phyloP scores from a whole-genome alignment of 30 jellyfish, hydroid and myxozoan genomes.

The Nemopilema nomurai region DNA sequence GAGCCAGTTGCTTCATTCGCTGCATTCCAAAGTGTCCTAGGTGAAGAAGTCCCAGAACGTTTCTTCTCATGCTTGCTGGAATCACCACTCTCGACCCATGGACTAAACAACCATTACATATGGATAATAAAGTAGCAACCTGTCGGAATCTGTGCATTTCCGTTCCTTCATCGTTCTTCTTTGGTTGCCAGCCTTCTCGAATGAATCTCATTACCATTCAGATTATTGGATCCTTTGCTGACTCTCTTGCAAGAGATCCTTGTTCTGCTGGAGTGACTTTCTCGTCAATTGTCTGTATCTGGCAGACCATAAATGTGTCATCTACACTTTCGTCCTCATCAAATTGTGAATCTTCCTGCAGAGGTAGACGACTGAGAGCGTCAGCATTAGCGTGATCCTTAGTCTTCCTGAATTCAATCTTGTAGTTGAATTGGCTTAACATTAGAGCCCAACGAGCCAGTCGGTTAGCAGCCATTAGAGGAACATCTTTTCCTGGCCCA shows the following conservation, averaged over 20 bases:
- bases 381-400: slow-evolving; percentile 42
- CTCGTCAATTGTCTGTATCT: neutral
- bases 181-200: slow-evolving; percentile 21
- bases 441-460: slow-evolving; percentile 9
- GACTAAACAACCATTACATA: slow-evolving; percentile 20
- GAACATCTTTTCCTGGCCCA: neutral
- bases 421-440: slow-evolving; percentile 29
- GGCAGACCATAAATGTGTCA: slow-evolving; percentile 1
- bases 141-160: slow-evolving; percentile 18
- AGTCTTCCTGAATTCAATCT: slow-evolving; percentile 17
- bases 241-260: slow-evolving; percentile 22
- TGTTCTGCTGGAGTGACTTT: slow-evolving; percentile 9
- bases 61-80: slow-evolving; percentile 3
- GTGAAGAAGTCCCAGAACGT: slow-evolving; percentile 20
- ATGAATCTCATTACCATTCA: slow-evolving; percentile 6
- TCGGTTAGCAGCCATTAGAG: too few species aligned
- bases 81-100: slow-evolving; percentile 36
- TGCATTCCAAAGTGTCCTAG: slow-evolving; percentile 43
- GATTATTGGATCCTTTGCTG: slow-evolving; percentile 10
- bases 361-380: slow-evolving; percentile 10
- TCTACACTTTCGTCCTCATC: slow-evolving; percentile 13
- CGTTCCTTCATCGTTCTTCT: slow-evolving; percentile 9
- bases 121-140: slow-evolving; percentile 1
- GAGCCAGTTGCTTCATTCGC: slow-evolving; percentile 26
- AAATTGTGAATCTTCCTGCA: neutral